Base-by-base conservation (phyloP, 2,888 invertebrate species). In the Tiliacea citrago region DNA sequence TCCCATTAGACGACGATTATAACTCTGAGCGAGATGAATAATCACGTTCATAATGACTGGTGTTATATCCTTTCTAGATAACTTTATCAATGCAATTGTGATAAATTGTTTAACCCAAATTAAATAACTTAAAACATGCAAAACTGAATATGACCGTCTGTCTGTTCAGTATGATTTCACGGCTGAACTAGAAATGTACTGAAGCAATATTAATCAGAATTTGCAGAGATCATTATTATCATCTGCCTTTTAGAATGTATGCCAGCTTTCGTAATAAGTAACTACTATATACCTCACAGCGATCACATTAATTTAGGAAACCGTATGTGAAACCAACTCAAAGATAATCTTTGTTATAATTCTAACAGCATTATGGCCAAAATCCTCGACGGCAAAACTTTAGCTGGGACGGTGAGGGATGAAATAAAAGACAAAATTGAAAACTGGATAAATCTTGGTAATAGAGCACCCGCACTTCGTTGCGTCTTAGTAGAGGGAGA, bases 401-500 rank as follows among this genome's bases (percentile, higher is more conserved):
- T 98, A 78, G 97, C 98, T 0, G 94, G 96, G 62, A 97, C 98
- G 83, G 97, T 98, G 69, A 97, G 97, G 71, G 92, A 95, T 62
- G 98, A 98, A 91, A 90, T 98, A 63, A 97, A 97, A 86, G 85
- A 92, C 29, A 97, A 97, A 81, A 96, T 98, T n/a, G 94, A 97
- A 9, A 93, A 96, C 76, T 98, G 98, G 97, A 90, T 97, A 4
- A 93, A 92, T 7, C 89, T 94, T 21, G 98, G 98, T 0, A 94
- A 97, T 88, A 96, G 97, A 81, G 92, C 96, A 35, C 99, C 99
- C 0, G 97, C 97, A 73, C 95, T 99, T 51, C 97, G 97, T 35
- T 99, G 98, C 57, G 97, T 99, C 75, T 96, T 99, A 70, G 98
- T 99, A 29, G 99, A 99, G 16, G 97, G 98, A 71, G 97, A 99